These are phyloP conservation scores for Anguilla marmorata DNA, from an alignment of 2,797 vertebrate genomes.

Conservation along the genomic window DNA sequence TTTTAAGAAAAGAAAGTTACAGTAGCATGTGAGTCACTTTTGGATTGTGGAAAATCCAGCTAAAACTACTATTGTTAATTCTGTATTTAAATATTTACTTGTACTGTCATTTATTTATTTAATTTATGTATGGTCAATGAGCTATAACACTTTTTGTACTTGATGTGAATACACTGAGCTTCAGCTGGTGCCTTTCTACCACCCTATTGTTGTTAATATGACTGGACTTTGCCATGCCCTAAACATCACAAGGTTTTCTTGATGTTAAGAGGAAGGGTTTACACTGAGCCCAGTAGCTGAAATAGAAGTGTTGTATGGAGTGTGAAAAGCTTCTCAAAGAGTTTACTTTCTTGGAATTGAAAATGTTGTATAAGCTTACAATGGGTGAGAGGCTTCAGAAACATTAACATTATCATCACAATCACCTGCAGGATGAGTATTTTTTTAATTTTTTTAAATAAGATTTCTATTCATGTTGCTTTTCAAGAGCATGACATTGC, in stretches of 20 bases:
- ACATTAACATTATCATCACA: neutral
- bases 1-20: neutral
- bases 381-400: neutral
- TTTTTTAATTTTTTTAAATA: too few species aligned
- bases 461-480: too few species aligned
- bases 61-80: neutral
- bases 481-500: too few species aligned
- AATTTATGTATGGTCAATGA: neutral
- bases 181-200: neutral
- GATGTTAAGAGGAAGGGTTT: neutral
- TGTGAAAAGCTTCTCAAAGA: neutral
- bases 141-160: neutral
- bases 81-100: neutral
- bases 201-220: neutral
- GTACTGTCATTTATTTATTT: neutral
- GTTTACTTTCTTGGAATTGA: neutral
- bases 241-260: neutral
- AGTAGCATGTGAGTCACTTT: neutral
- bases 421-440: neutral
- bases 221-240: neutral
- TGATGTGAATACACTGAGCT: neutral
- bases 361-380: neutral
- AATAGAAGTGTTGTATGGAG: neutral
- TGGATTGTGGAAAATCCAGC: neutral
- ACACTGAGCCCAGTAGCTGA: neutral